phyloP scores from a whole-genome alignment of 1,140 invertebrate genomes.

The Spodoptera litura region DNA sequence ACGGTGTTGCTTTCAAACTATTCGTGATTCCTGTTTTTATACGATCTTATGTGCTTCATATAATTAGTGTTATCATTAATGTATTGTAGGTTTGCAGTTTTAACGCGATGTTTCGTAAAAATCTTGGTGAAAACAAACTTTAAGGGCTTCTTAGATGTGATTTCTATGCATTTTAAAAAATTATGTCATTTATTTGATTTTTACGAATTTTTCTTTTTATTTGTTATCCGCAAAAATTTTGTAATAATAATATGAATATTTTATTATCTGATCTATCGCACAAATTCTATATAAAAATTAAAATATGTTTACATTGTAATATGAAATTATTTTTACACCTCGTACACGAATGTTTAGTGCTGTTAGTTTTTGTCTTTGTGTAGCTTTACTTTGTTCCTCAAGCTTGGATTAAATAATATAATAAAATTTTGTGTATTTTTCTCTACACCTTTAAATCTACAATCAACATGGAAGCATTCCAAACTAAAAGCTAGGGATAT shows the following conservation, averaged over 20 bases:
- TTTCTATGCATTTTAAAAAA: too few relatives aligned
- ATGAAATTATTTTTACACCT: too few relatives aligned
- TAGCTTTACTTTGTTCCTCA: conserved; percentile 80
- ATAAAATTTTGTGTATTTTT: conserved; percentile 14
- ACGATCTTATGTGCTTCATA: conserved; percentile 21
- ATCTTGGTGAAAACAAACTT: background rate
- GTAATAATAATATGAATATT: too few relatives aligned
- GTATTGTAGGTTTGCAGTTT: conserved; percentile 5
- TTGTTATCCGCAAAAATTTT: too few relatives aligned
- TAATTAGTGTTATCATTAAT: conserved; percentile 15
- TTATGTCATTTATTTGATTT: too few relatives aligned
- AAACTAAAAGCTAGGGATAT: background rate
- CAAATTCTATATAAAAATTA: too few relatives aligned
- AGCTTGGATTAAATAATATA: conserved; percentile 74
- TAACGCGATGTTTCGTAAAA: background rate
- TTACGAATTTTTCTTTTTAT: too few relatives aligned
- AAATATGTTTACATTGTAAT: too few relatives aligned
- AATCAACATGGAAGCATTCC: background rate
- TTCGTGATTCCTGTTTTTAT: conserved; percentile 36
- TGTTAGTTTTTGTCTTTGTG: conserved; percentile 57
- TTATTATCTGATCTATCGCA: too few relatives aligned
- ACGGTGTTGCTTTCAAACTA: conserved; percentile 31
- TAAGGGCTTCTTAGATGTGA: too few relatives aligned
- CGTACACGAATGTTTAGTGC: background rate
- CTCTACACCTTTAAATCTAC: background rate